Conservation (phyloP, 2,113 vertebrate genomes). For the Coreoperca whiteheadi region DNA sequence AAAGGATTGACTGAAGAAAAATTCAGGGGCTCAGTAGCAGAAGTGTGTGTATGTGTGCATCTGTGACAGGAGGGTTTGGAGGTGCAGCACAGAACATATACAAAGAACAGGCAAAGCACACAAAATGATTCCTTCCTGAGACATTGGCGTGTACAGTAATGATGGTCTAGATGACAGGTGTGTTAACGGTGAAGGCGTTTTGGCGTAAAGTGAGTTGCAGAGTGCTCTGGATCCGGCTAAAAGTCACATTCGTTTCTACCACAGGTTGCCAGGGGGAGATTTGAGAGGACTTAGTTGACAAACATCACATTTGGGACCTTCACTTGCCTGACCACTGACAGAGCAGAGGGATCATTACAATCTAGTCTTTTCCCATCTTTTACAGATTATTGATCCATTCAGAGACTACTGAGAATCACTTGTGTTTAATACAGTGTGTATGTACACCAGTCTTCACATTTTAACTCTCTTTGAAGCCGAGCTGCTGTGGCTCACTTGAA, state of each 20-base stretch:
- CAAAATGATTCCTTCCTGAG: constrained; percentile 85
- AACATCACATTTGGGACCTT: constrained; percentile 69
- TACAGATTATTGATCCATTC: constrained; percentile 52
- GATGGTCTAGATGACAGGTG: constrained; percentile 65
- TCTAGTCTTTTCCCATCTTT: constrained; percentile 51
- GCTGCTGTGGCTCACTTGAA: constrained; percentile 30
- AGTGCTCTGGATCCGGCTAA: constrained; percentile 67
- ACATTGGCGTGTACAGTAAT: constrained; percentile 82
- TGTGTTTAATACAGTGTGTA: constrained; percentile 73
- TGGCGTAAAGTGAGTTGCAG: constrained; percentile 78
- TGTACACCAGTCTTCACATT: constrained; percentile 76
- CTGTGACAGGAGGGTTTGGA: constrained; percentile 57
- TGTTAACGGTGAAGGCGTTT: constrained; percentile 78
- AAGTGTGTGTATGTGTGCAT: constrained; percentile 66
- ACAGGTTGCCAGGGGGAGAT: constrained; percentile 54
- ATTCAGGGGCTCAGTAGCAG: constrained; percentile 80
- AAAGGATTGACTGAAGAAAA: constrained; percentile 60
- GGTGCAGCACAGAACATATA: constrained; percentile 76
- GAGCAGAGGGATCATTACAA: constrained; percentile 48
- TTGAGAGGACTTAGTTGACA: constrained; percentile 51
- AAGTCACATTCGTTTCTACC: constrained; percentile 68
- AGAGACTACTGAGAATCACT: constrained; percentile 51
- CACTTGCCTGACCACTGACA: constrained; percentile 58
- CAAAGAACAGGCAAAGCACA: constrained; percentile 80
- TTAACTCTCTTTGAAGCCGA: constrained; percentile 56